Evolutionary conservation across 2,888 invertebrate species (phyloP), one percentile per base, ranked within the genome.

Genomic region (Spisula solida): DNA sequence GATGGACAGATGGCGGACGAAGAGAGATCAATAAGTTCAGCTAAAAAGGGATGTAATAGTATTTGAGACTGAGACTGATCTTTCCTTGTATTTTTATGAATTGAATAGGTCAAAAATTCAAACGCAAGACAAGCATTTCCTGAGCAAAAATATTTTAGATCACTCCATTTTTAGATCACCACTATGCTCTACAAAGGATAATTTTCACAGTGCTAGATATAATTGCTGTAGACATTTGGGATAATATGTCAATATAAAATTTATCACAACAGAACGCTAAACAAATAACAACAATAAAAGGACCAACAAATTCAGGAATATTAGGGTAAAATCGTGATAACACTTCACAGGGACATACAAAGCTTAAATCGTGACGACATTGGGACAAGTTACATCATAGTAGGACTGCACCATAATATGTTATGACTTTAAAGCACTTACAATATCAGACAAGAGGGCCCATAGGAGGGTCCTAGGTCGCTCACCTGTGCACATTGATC

Each of bases 401-500:
- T 75, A 75, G 16, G 16, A 75, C 75, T 75, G 75, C 75, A 75
- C 14, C 34, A 31, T 16, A 14, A 55, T 31, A 75, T 31, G 18
- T 31, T 5, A 75, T 75, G 75, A 75, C 75, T 31, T 75, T 75
- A 75, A 75, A 75, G 75, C 75, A 75, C 75, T 75, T 14, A 75
- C 75, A 75, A 75, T 75, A 75, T 31, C 34, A 12, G 75, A 31
- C n/a, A n/a, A n/a, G n/a, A n/a, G n/a, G n/a, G n/a, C n/a, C n/a
- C n/a, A n/a, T n/a, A n/a, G n/a, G n/a, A n/a, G n/a, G n/a, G n/a
- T n/a, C n/a, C n/a, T n/a, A n/a, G n/a, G n/a, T n/a, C n/a, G n/a
- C n/a, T n/a, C n/a, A n/a, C n/a, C n/a, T n/a, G n/a, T n/a, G n/a
- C n/a, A n/a, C n/a, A n/a, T n/a, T n/a, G n/a, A n/a, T n/a, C n/a